phyloP scores from a whole-genome alignment of 1,140 invertebrate species.

The Scaptomyza montana region DNA sequence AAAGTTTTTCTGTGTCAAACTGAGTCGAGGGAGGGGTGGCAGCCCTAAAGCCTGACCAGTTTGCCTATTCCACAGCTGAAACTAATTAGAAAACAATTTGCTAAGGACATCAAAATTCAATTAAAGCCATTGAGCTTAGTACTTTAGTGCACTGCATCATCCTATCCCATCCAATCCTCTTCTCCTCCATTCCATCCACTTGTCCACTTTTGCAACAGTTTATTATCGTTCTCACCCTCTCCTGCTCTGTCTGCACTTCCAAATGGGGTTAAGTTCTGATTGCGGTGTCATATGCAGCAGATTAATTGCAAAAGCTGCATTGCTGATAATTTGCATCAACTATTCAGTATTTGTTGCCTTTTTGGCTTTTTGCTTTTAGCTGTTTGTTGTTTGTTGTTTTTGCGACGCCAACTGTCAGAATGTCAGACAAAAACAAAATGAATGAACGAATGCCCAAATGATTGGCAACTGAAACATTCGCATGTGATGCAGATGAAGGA shows the following conservation, averaged over 20 bases:
- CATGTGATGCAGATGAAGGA: no score
- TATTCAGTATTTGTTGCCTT: background rate
- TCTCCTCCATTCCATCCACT: conserved; percentile 18
- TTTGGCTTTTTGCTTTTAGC: background rate
- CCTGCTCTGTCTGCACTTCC: background rate
- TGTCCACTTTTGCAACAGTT: conserved; percentile 61
- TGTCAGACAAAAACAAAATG: conserved; percentile 43
- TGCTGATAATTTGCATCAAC: conserved; percentile 72
- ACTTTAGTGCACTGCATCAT: conserved; percentile 67
- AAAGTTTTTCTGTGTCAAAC: conserved; percentile 76
- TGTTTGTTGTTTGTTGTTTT: background rate
- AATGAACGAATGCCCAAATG: conserved; percentile 39
- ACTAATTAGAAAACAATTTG: conserved; percentile 82
- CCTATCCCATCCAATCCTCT: background rate
- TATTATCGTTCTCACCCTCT: conserved; percentile 45
- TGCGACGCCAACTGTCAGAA: conserved; percentile 32
- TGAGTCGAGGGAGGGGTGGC: background rate
- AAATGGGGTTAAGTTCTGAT: conserved; percentile 75
- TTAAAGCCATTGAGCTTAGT: conserved; percentile 80
- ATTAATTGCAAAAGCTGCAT: conserved; percentile 75
- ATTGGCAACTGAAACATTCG: conserved; percentile 41
- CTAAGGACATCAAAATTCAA: conserved; percentile 81
- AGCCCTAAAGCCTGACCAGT: conserved; percentile 18
- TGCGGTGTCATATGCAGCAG: conserved; percentile 77
- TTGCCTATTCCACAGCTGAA: conserved; percentile 32